phyloP scores from a whole-genome alignment of 2,113 vertebrate genomes.

The Mormyrus lacerda region DNA sequence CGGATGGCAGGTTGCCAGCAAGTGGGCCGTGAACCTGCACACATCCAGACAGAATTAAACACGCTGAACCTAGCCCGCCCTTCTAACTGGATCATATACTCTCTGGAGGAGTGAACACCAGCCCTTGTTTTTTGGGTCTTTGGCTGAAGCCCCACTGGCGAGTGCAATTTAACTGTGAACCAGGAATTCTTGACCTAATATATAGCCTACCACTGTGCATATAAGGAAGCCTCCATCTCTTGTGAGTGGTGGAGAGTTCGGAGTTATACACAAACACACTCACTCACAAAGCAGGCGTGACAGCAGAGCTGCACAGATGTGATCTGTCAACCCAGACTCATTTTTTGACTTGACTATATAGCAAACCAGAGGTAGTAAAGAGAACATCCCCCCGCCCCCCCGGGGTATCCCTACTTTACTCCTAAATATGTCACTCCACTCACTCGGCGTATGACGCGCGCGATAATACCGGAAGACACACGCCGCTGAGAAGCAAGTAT shows the following conservation, averaged over 20 bases:
- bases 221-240: not conserved
- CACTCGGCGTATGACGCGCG: not conserved
- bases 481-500: not conserved
- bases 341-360: not conserved
- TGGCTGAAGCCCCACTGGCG: not conserved
- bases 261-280: not conserved
- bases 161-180: not conserved
- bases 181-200: not conserved
- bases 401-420: not conserved
- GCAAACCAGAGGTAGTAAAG: not conserved
- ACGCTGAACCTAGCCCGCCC: not conserved
- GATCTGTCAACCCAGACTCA: not conserved
- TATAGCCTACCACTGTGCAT: not conserved
- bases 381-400: not conserved
- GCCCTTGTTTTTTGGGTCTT: not conserved
- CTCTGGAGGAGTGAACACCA: not conserved
- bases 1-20: not conserved
- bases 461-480: not conserved
- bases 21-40: not conserved
- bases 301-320: not conserved
- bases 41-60: constrained; percentile 13
- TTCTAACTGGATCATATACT: not conserved
- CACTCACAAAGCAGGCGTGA: not conserved
- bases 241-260: not conserved
- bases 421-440: not conserved